phyloP scores from a whole-genome alignment of 2,888 invertebrate species.

The Podabrus alpinus region DNA sequence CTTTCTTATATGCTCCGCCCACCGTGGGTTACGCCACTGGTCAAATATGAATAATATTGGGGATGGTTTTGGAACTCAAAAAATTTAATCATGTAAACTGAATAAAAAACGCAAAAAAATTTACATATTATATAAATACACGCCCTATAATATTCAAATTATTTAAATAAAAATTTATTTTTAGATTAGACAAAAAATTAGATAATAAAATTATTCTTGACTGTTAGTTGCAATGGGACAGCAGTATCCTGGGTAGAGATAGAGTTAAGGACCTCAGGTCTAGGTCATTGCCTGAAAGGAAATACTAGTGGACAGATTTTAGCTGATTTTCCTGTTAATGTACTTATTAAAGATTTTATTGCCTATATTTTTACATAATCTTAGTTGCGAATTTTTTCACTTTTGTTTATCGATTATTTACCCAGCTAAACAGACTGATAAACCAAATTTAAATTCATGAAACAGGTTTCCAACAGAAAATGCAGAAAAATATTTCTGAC shows the following conservation, averaged over 20 bases:
- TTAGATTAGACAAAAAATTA: background rate
- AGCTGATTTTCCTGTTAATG: background rate
- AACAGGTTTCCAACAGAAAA: background rate
- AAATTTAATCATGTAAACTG: background rate
- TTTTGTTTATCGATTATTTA: background rate
- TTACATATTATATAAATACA: background rate
- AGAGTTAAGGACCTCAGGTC: slow-evolving; percentile 33
- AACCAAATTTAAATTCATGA: background rate
- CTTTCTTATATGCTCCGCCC: too few species aligned
- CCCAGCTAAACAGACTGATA: background rate
- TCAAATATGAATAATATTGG: background rate
- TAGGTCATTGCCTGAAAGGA: slow-evolving; percentile 35
- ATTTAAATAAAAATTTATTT: background rate
- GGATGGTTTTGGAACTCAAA: background rate
- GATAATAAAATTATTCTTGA: background rate
- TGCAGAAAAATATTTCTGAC: background rate
- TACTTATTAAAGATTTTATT: background rate
- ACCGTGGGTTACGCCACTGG: background rate
- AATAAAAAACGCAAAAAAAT: background rate
- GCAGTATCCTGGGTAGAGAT: slow-evolving; percentile 2
- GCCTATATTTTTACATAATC: background rate
- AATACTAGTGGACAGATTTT: background rate
- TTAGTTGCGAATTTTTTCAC: background rate
- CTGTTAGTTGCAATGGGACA: background rate
- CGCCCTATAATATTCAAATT: background rate